Evolutionary conservation across 2,888 invertebrate species (phyloP).

Genomic region (Thelaira solivaga): DNA sequence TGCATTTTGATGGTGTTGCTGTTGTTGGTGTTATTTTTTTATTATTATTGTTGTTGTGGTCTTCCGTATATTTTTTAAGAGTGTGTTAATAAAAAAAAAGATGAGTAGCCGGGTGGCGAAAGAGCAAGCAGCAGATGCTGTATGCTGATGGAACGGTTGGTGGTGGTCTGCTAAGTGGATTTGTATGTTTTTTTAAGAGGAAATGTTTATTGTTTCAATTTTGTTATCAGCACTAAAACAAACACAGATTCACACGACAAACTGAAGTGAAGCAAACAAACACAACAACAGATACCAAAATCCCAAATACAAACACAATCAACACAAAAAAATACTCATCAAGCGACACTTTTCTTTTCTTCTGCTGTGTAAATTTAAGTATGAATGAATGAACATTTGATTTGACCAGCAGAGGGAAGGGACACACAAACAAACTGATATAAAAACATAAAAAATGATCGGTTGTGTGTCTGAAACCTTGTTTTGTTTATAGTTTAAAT

Average conservation of each 20-base stretch:
- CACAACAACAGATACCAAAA: constrained; percentile 6
- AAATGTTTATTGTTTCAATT: constrained; percentile 77
- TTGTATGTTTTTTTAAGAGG: constrained; percentile 75
- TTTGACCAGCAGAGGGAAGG: constrained; percentile 47
- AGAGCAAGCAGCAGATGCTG: constrained; percentile 45
- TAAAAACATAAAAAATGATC: constrained; percentile 41
- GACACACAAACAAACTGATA: constrained; percentile 26
- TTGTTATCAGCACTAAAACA: constrained; percentile 75
- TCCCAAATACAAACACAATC: neutral
- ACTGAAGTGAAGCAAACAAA: neutral
- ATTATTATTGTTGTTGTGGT: constrained; percentile 26
- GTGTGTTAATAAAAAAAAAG: neutral
- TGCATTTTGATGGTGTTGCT: constrained; percentile 52
- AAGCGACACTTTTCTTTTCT: constrained; percentile 53
- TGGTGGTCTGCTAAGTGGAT: constrained; percentile 73
- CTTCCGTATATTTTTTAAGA: neutral
- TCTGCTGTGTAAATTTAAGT: constrained; percentile 34
- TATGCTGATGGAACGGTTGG: constrained; percentile 51
- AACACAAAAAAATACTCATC: constrained; percentile 55
- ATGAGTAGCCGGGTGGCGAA: neutral
- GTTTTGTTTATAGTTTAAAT: constrained; percentile 57
- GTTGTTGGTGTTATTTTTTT: constrained; percentile 26
- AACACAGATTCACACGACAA: constrained; percentile 60
- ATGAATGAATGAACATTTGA: constrained; percentile 58
- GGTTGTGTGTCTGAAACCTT: constrained; percentile 48